Evolutionary conservation across 2,797 vertebrate species (phyloP).

Genomic region (Alauda arvensis): DNA sequence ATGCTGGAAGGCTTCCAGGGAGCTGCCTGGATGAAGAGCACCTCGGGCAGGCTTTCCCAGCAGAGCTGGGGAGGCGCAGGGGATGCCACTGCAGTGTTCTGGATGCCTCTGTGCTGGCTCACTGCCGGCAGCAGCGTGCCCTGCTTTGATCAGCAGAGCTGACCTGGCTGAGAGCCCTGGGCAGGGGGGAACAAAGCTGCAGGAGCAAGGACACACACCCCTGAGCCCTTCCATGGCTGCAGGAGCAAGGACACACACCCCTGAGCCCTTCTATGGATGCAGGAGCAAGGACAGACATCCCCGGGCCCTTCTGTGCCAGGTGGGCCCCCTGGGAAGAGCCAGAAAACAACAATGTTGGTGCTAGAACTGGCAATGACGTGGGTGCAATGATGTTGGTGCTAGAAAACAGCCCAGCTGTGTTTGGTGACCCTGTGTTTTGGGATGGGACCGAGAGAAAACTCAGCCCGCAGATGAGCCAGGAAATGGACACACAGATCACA

Average conservation of each 20-base stretch:
- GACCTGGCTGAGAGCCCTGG: not conserved
- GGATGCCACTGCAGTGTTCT: not conserved
- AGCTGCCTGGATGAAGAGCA: not conserved
- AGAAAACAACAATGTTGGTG: not conserved
- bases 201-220: not conserved
- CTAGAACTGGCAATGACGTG: not conserved
- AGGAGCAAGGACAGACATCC: not conserved
- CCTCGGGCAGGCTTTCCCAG: not conserved
- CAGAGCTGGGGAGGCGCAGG: not conserved
- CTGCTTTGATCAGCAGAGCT: not conserved
- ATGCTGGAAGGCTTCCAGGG: not conserved
- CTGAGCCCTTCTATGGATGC: fast-evolving
- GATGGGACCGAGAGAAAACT: not conserved
- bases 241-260: not conserved
- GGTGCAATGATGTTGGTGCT: not conserved
- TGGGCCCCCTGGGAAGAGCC: not conserved
- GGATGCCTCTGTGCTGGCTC: not conserved
- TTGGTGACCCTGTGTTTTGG: not conserved
- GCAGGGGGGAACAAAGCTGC: not conserved
- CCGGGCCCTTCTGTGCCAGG: not conserved
- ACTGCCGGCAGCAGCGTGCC: not conserved
- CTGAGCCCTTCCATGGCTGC: fast-evolving
- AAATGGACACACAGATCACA: not conserved
- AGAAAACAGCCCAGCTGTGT: not conserved
- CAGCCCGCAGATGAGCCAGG: not conserved